Conservation (phyloP, 2,797 vertebrate species). For the Coccyzus lansbergi region DNA sequence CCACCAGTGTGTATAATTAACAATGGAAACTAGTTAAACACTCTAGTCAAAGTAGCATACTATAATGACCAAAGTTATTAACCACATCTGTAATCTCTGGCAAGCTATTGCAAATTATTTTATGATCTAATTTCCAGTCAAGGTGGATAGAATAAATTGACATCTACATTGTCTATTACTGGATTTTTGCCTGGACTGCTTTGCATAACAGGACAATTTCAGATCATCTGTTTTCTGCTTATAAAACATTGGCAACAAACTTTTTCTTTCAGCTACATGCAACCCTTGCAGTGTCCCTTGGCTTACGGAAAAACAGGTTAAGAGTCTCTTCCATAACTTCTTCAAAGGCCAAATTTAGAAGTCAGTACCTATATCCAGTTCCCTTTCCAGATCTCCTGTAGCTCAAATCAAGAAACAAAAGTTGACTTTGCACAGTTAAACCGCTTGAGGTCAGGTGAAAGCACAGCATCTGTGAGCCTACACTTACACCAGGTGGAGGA, state of each 20-base stretch:
- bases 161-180: not conserved
- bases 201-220: slow-evolving; percentile 1
- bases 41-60: not conserved
- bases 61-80: slow-evolving; percentile 8
- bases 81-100: not conserved
- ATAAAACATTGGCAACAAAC: not conserved
- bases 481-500: not conserved
- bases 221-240: not conserved
- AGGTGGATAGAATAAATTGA: slow-evolving; percentile 10
- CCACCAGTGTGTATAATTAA: not conserved
- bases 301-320: not conserved
- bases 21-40: not conserved
- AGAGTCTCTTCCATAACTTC: not conserved
- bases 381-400: not conserved
- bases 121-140: not conserved
- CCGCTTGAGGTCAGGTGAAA: not conserved
- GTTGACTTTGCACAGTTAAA: not conserved
- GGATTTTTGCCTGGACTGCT: slow-evolving; percentile 1
- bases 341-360: not conserved
- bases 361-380: not conserved
- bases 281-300: not conserved
- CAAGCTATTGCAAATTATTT: not conserved
- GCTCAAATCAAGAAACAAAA: not conserved
- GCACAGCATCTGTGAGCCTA: not conserved
- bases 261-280: not conserved